phyloP scores from a whole-genome alignment of 1,140 invertebrate species.

The Drosophila simulans region DNA sequence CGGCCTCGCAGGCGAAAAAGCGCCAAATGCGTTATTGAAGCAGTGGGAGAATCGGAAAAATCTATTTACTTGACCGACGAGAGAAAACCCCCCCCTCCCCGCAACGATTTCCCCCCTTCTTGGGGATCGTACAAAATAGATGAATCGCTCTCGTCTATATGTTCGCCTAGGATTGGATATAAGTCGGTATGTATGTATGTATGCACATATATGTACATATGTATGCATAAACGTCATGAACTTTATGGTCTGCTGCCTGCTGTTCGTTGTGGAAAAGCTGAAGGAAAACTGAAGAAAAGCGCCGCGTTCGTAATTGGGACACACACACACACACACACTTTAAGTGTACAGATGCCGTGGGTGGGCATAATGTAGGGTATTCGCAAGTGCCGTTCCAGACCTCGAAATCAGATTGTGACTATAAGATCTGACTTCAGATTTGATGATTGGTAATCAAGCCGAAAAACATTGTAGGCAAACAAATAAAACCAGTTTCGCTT shows the following conservation, averaged over 20 bases:
- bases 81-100: too few relatives aligned
- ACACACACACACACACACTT: conserved; percentile 22
- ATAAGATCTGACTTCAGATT: too few relatives aligned
- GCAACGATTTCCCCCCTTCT: background rate
- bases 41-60: conserved; percentile 50
- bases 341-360: conserved; percentile 1
- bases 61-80: conserved; percentile 54
- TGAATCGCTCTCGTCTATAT: conserved; percentile 7
- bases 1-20: conserved; percentile 57
- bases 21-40: conserved; percentile 47
- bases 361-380: conserved; percentile 7
- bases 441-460: background rate
- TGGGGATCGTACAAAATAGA: conserved; percentile 11
- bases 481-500: conserved; percentile 1
- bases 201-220: too few relatives aligned
- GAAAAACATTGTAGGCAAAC: background rate
- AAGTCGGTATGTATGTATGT: too few relatives aligned
- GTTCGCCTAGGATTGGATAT: conserved; percentile 11
- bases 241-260: conserved; percentile 62
- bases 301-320: conserved; percentile 18
- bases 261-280: conserved; percentile 58
- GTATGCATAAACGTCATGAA: conserved; percentile 55
- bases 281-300: conserved; percentile 6
- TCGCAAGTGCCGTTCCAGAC: background rate
- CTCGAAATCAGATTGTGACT: too few relatives aligned